Evolutionary conservation across 2,797 vertebrate genomes (phyloP), one percentile per base, ranked within the genome.

Genomic region (Thalassophryne amazonica): DNA sequence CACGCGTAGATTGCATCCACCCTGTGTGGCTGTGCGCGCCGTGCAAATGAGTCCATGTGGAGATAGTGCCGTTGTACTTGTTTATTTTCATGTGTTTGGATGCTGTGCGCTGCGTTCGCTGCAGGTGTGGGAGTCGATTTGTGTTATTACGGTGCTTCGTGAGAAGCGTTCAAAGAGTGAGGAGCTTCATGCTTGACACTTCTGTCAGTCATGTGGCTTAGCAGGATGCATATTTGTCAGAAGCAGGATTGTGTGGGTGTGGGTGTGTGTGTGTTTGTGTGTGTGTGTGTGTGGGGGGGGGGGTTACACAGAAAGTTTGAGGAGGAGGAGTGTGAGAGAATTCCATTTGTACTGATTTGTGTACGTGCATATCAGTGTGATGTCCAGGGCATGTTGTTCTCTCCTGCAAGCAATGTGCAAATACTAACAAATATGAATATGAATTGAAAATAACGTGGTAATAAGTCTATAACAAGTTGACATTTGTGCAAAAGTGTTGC

Each of bases 81-180:
- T 30, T n/a, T 24, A 34, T n/a, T n/a, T 38, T 16, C 17, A 59
- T 43, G 48, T 47, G 42, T 47, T 35, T 55, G 61, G 51, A 50
- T 64, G 18, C 42, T 42, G 33, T 70, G 63, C 57, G 76, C 70
- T 75, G 65, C 69, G n/a, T 72, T 75, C 63, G 73, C 57, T 73
- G 83, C 77, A 80, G 78, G 81, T 85, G 83, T 79, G 82, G 76
- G 83, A 81, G 78, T 80, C 78, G 54, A 80, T 76, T 58, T 73
- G 50, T 2, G 35, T 68, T 75, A 66, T 54, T 76, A 72, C 59
- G 58, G 68, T 63, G 73, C 75, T 83, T 75, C 60, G 73, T 68
- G 58, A 70, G 74, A 37, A 64, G 74, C 69, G n/a, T 69, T 81
- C 63, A 61, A 67, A 79, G 74, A 77, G 75, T 66, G 69, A 69